Evolutionary conservation across 2,888 invertebrate species (phyloP).

Genomic region (Trisateles emortualis): DNA sequence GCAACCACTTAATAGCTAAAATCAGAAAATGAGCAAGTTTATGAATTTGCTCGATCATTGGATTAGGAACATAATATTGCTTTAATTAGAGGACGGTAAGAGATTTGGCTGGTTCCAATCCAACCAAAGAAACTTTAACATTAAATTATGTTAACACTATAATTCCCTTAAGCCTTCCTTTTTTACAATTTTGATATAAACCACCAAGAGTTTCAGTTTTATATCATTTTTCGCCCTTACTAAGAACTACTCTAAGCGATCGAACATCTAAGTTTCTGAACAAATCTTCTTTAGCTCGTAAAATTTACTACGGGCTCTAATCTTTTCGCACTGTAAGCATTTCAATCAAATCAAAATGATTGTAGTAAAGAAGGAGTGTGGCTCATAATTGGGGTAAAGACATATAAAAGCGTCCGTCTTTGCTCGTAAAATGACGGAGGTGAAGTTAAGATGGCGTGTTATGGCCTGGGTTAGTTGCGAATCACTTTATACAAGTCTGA

Average conservation of each 20-base stretch:
- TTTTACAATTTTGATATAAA: constrained; percentile 27
- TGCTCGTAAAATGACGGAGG: constrained; percentile 51
- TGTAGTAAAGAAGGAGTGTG: constrained; percentile 51
- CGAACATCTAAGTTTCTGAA: constrained; percentile 34
- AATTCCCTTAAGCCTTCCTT: background rate
- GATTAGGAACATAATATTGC: no score
- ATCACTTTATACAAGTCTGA: constrained; percentile 36
- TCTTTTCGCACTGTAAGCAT: constrained; percentile 51
- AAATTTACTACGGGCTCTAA: constrained; percentile 49
- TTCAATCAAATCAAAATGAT: constrained; percentile 60
- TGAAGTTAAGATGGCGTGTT: constrained; percentile 42
- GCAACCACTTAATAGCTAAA: no score
- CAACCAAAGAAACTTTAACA: no score
- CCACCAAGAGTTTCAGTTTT: constrained; percentile 28
- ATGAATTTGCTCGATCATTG: no score
- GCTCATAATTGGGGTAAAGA: constrained; percentile 55
- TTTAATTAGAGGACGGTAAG: no score
- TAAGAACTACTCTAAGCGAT: constrained; percentile 18
- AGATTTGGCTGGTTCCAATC: no score
- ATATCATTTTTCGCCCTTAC: constrained; percentile 37
- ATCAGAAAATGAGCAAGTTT: no score
- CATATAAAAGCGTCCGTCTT: constrained; percentile 51
- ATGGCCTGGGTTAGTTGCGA: constrained; percentile 29
- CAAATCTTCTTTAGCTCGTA: constrained; percentile 46
- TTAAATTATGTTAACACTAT: constrained; percentile 18